phyloP scores from a whole-genome alignment of 2,113 vertebrate species.

The Spermophilus dauricus region DNA sequence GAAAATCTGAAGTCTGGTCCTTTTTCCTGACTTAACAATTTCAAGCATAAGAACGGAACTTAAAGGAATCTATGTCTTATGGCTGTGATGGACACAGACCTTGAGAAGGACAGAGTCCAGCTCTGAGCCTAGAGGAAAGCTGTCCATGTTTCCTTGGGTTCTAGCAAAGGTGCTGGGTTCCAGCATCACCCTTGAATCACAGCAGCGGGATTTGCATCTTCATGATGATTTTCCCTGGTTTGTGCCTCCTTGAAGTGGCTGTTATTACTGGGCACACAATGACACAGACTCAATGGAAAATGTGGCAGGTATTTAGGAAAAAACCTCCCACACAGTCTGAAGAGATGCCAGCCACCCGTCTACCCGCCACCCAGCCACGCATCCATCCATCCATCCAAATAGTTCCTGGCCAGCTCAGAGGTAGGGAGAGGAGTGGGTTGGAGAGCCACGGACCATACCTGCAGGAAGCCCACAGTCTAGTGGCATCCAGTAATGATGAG shows the following conservation, averaged over 20 bases:
- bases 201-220: background rate
- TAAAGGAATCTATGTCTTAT: background rate
- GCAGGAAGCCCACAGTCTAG: background rate
- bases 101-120: background rate
- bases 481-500: background rate
- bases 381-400: background rate
- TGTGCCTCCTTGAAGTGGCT: background rate
- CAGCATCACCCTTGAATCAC: background rate
- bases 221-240: background rate
- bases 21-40: background rate
- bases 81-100: background rate
- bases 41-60: background rate
- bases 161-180: background rate
- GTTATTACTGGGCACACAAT: background rate
- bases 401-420: background rate
- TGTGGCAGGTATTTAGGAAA: background rate
- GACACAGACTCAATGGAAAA: background rate
- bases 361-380: background rate
- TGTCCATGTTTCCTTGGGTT: background rate
- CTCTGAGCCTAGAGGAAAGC: background rate
- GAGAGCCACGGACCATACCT: accelerated
- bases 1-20: background rate
- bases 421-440: background rate
- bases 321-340: background rate
- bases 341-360: background rate